phyloP scores from a whole-genome alignment of 2,888 invertebrate genomes.

The Plemyria rubiginata region DNA sequence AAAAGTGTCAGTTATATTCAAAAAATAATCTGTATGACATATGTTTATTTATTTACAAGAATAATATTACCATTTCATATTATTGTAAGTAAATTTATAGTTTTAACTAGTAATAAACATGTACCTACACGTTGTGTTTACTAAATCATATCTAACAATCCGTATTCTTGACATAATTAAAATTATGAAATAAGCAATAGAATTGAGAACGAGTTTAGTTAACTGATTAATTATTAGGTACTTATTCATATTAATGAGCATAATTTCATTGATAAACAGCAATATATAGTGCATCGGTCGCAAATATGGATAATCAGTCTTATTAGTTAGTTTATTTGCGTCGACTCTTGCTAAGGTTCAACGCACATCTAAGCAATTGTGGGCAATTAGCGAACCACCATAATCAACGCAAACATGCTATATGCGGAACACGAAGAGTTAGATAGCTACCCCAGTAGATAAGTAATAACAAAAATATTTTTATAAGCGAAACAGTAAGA shows the following conservation, averaged over 20 bases:
- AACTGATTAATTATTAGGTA: constrained; percentile 21
- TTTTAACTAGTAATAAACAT: constrained; percentile 20
- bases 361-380: constrained; percentile 81
- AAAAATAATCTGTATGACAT: neutral
- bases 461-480: neutral
- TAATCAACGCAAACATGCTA: constrained; percentile 75
- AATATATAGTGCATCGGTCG: constrained; percentile 54
- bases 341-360: constrained; percentile 70
- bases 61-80: neutral
- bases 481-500: neutral
- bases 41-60: neutral
- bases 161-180: constrained; percentile 18
- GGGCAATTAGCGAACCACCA: constrained; percentile 73
- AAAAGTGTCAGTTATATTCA: constrained; percentile 24
- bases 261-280: constrained; percentile 54
- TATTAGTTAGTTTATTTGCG: constrained; percentile 58
- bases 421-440: constrained; percentile 60
- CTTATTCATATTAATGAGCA: constrained; percentile 25
- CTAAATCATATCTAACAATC: constrained; percentile 22
- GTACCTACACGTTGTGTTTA: constrained; percentile 16
- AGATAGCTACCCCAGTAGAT: constrained; percentile 8
- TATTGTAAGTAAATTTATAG: neutral
- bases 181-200: constrained; percentile 15
- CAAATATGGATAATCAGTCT: constrained; percentile 48
- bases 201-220: constrained; percentile 28